These are phyloP conservation scores for Chrysemys picta DNA, from an alignment of 2,113 vertebrate genomes.

Conservation along the genomic window DNA sequence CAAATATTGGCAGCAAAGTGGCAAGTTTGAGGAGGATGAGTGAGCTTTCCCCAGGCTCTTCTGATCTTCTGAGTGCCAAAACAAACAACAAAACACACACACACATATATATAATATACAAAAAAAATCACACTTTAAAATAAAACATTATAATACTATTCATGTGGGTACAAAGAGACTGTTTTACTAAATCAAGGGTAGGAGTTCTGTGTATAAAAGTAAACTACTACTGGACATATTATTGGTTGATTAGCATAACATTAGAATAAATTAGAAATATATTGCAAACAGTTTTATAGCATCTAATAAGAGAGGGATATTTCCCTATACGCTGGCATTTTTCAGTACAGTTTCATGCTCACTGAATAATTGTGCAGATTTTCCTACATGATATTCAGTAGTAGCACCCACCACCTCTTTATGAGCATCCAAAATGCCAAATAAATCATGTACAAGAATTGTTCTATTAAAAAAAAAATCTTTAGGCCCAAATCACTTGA, in stretches of 20 bases:
- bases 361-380: background rate
- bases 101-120: background rate
- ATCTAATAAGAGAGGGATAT: background rate
- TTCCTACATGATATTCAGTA: background rate
- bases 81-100: conserved; percentile 36
- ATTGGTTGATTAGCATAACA: background rate
- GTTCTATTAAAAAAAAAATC: conserved; percentile 32
- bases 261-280: background rate
- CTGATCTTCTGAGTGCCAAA: conserved; percentile 57
- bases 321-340: background rate
- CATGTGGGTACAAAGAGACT: background rate
- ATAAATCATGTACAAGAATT: background rate
- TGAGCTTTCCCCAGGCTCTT: conserved; percentile 50
- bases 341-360: background rate
- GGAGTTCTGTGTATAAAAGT: background rate
- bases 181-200: background rate
- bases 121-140: background rate
- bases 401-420: background rate
- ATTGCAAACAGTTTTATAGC: background rate
- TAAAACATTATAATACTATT: background rate
- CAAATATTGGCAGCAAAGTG: conserved; percentile 78
- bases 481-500: background rate
- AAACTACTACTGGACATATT: background rate
- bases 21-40: conserved; percentile 69
- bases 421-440: background rate